Conservation (phyloP, 2,113 vertebrate species). For the Danio rerio region DNA sequence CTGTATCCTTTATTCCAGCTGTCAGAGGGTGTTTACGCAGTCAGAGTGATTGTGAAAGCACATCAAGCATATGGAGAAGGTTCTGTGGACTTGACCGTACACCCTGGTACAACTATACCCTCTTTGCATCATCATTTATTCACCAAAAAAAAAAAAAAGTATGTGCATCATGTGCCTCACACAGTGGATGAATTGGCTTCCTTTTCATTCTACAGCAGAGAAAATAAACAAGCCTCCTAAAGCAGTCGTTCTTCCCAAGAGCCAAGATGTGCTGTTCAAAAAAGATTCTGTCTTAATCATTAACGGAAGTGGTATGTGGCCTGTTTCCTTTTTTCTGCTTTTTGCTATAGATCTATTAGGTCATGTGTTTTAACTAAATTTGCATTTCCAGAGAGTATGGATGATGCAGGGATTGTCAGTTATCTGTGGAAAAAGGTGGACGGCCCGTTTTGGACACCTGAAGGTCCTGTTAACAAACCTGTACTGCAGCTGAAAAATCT, state of each 20-base stretch:
- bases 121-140: background rate
- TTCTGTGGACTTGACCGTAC: conserved; percentile 80
- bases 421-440: conserved; percentile 83
- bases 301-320: conserved; percentile 80
- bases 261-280: conserved; percentile 77
- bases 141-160: background rate
- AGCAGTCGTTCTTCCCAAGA: conserved; percentile 74
- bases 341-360: background rate
- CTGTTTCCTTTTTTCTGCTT: background rate
- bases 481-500: conserved; percentile 74
- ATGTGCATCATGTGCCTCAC: background rate
- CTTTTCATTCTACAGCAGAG: conserved; percentile 61
- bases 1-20: conserved; percentile 66
- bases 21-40: conserved; percentile 73
- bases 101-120: conserved; percentile 72
- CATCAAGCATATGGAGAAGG: conserved; percentile 79
- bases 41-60: conserved; percentile 78
- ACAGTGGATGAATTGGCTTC: background rate
- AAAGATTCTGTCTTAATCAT: conserved; percentile 70
- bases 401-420: conserved; percentile 77
- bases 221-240: conserved; percentile 74
- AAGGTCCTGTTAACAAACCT: conserved; percentile 71
- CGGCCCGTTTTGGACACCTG: conserved; percentile 74
- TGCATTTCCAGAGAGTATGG: conserved; percentile 74
- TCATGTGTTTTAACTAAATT: background rate